Conservation (phyloP, 2,113 vertebrate genomes). For the Leucoraja erinaceus region DNA sequence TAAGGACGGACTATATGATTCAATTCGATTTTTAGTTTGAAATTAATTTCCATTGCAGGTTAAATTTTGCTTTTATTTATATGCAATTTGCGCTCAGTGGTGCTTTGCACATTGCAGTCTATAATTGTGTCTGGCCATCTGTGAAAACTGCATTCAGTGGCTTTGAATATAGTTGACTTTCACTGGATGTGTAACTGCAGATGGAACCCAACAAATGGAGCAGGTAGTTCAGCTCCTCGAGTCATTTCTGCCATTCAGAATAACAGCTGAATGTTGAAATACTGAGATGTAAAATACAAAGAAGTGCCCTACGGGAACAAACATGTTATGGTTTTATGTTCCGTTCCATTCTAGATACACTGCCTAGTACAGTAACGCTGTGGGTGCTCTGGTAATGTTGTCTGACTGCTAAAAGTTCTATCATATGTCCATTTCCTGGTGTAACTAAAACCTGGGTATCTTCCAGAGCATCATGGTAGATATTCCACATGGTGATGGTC, state of each 20-base stretch:
- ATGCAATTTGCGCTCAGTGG: not conserved
- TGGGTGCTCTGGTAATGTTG: not conserved
- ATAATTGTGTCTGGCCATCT: not conserved
- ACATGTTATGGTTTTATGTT: not conserved
- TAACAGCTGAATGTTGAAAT: not conserved
- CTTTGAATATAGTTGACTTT: not conserved
- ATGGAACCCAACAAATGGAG: not conserved
- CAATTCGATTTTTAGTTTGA: not conserved
- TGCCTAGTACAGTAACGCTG: not conserved
- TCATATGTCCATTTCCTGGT: not conserved
- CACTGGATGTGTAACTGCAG: not conserved
- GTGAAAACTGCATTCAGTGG: not conserved
- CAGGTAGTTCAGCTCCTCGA: not conserved
- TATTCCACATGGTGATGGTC: not conserved
- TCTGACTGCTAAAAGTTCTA: not conserved
- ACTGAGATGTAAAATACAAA: not conserved
- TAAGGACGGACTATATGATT: not conserved
- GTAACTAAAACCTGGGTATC: not conserved
- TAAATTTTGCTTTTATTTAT: constrained; percentile 3
- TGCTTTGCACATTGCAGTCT: not conserved
- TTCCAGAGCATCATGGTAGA: not conserved
- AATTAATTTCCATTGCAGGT: constrained; percentile 6
- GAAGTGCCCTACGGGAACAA: not conserved
- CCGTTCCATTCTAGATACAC: not conserved
- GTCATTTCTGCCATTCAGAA: not conserved